A percentile compares a stretch with the other conserved stretches of the same genome.
Conservation (phyloP, 2,888 invertebrate species). For the Drosophila meridiana region DNA sequence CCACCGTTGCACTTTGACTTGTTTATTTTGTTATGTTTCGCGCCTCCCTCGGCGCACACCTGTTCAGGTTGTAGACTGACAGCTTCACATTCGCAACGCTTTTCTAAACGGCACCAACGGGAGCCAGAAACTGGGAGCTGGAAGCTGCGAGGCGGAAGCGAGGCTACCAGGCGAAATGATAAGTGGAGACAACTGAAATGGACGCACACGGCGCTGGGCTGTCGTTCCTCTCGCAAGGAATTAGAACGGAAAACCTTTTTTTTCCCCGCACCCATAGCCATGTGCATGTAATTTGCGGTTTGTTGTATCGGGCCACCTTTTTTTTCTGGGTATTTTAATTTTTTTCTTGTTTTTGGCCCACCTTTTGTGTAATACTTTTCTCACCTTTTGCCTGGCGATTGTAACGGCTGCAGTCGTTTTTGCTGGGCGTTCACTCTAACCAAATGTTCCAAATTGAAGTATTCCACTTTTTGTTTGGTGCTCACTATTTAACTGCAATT, state of each 20-base stretch:
- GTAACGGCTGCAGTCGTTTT: constrained; percentile 21
- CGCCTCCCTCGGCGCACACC: constrained; percentile 64
- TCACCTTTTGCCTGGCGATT: constrained; percentile 59
- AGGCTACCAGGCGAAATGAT: constrained; percentile 44
- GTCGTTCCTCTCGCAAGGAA: constrained; percentile 20
- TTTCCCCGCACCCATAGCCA: constrained; percentile 42
- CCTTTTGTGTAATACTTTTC: constrained; percentile 69
- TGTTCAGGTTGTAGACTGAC: constrained; percentile 61
- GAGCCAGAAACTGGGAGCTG: constrained; percentile 30
- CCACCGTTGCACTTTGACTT: constrained; percentile 7
- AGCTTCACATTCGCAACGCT: constrained; percentile 45
- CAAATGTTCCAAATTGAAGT: constrained; percentile 49
- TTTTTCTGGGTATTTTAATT: not conserved
- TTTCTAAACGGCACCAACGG: constrained; percentile 63
- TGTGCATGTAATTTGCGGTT: constrained; percentile 75
- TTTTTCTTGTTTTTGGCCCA: constrained; percentile 3
- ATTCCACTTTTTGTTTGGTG: constrained; percentile 13
- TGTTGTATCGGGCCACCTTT: constrained; percentile 2
- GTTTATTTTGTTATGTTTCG: constrained; percentile 21
- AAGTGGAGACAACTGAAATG: constrained; percentile 54
- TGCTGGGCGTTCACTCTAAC: constrained; percentile 25
- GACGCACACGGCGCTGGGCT: constrained; percentile 8
- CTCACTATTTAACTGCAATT: constrained; percentile 40
- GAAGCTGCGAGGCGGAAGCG: constrained; percentile 2
- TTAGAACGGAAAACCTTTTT: constrained; percentile 44